Base-by-base conservation (phyloP, 2,888 invertebrate genomes). In the Ectobius pallidus region DNA sequence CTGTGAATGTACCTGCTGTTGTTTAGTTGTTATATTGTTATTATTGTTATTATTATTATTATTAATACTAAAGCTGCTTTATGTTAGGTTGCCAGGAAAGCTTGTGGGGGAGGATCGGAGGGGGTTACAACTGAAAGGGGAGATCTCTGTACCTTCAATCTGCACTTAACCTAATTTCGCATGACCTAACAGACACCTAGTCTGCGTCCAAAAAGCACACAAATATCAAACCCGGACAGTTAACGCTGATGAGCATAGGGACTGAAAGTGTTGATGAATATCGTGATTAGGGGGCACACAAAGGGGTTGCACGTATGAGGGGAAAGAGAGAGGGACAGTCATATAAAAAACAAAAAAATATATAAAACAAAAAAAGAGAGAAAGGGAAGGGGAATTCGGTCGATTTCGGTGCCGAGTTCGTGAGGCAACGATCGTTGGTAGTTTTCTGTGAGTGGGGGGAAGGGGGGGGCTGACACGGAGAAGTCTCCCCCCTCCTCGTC, bases 321-420 rank as follows among this genome's bases (percentile, higher is more conserved):
- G 6, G 39, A 14, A 39, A 39, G 39, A 6, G 14, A 6, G 39
- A 39, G 14, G 49, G 49, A 20, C 20, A 20, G 4, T 2, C 4
- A 18, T 18, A 3, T n/a, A 20, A 22, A 49, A 49, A 52, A 52
- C n/a, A n/a, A n/a, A n/a, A n/a, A n/a, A n/a, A n/a, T n/a, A n/a
- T n/a, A n/a, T n/a, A n/a, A n/a, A n/a, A n/a, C n/a, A n/a, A n/a
- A 49, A 49, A 20, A 49, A 49, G 49, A 20, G 49, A 49, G 49
- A 55, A 16, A 55, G 25, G 55, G 16, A 27, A 27, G 65, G 27
- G 46, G 30, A 44, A 65, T 65, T 65, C 65, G 65, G 65, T 65
- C 65, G 44, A 65, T 65, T 65, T 46, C 65, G 65, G 65, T 44
- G 65, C 27, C 16, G 46, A 46, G 44, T 44, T 65, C 65, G 65